Percentiles rank a stretch among this genome's conserved stretches.
These are phyloP conservation scores for Diarsia brunnea DNA, from an alignment of 2,888 invertebrate species.

Conservation along the genomic window DNA sequence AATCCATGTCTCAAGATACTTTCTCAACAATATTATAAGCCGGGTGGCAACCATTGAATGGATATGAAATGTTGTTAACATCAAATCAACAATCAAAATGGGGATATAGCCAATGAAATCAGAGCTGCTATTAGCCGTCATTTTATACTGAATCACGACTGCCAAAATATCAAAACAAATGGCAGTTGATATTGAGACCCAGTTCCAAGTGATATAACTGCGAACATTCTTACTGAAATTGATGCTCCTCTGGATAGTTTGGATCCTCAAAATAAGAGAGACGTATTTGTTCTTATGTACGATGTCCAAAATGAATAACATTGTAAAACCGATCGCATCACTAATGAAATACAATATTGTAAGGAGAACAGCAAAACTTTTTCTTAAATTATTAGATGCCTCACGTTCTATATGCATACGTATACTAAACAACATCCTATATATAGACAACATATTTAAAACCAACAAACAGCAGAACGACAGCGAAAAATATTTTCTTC, in stretches of 20 bases:
- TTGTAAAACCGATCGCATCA: neutral
- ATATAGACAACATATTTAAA: neutral
- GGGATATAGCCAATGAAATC: neutral
- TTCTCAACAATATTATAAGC: slow-evolving; percentile 27
- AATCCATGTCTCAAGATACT: slow-evolving; percentile 24
- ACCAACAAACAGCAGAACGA: neutral
- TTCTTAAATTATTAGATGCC: neutral
- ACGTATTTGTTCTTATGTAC: slow-evolving; percentile 18
- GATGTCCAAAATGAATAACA: slow-evolving; percentile 25
- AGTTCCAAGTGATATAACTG: slow-evolving; percentile 37
- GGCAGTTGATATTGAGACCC: slow-evolving; percentile 18
- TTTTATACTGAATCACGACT: neutral
- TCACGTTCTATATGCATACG: no score
- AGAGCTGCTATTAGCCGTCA: no score
- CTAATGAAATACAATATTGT: neutral
- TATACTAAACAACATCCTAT: neutral
- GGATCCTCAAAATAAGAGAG: slow-evolving; percentile 37
- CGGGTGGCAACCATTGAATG: slow-evolving; percentile 26
- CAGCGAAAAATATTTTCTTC: slow-evolving; percentile 8
- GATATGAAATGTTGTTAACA: neutral
- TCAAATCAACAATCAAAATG: neutral
- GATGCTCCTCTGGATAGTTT: slow-evolving; percentile 35
- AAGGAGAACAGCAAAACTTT: neutral
- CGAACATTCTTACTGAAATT: slow-evolving; percentile 8
- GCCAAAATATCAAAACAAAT: slow-evolving; percentile 1